A percentile compares a stretch with the other conserved stretches of the same genome.
phyloP scores from a whole-genome alignment of 2,888 invertebrate species.

The Phortica okadai region DNA sequence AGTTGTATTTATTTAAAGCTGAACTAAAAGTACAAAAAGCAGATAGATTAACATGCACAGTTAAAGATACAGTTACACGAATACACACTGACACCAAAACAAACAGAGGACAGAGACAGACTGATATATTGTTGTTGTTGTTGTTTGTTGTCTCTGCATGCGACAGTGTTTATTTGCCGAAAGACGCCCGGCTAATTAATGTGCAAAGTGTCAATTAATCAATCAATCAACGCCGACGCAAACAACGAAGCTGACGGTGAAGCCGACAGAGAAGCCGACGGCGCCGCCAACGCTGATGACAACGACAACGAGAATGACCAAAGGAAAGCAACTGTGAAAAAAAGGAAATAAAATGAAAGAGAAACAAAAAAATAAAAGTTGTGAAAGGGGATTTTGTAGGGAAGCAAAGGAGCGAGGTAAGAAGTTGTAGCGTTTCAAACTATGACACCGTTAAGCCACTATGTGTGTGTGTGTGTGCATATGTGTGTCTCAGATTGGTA shows the following conservation, averaged over 20 bases:
- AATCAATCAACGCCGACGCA: slow-evolving; percentile 60
- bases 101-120: not conserved
- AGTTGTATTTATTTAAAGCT: no score
- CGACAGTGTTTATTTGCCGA: slow-evolving; percentile 29
- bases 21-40: no score
- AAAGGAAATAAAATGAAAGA: not conserved
- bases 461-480: slow-evolving; percentile 26
- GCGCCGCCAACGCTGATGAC: not conserved
- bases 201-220: slow-evolving; percentile 72
- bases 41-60: no score
- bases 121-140: slow-evolving; percentile 3
- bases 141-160: not conserved
- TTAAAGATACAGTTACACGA: not conserved
- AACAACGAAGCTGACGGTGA: slow-evolving; percentile 35
- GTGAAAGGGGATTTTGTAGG: slow-evolving; percentile 30
- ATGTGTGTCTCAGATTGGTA: slow-evolving; percentile 26
- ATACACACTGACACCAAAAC: not conserved
- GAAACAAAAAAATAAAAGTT: slow-evolving; percentile 51
- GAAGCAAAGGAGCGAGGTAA: slow-evolving; percentile 43
- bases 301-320: slow-evolving; percentile 10
- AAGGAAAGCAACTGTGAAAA: slow-evolving; percentile 33
- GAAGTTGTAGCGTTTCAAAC: slow-evolving; percentile 39
- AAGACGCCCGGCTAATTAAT: slow-evolving; percentile 65
- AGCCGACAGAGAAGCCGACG: not conserved
- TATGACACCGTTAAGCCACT: slow-evolving; percentile 17